Evolutionary conservation across 2,888 invertebrate genomes (phyloP).

Genomic region (Colostygia pectinataria): DNA sequence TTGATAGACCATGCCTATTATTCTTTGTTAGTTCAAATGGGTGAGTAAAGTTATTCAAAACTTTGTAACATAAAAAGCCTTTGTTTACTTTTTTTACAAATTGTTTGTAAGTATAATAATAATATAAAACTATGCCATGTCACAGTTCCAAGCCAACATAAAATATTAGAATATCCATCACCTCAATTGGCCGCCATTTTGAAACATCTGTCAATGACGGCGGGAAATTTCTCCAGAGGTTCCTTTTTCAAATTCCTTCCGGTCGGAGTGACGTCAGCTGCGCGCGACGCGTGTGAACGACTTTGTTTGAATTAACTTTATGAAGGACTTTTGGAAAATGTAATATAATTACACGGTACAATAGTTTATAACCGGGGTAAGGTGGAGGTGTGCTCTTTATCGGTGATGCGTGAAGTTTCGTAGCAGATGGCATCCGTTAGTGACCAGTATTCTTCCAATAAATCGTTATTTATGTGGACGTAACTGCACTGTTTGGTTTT

Average conservation of each 20-base stretch:
- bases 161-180: constrained; percentile 32
- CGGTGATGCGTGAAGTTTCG: constrained; percentile 9
- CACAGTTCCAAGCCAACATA: constrained; percentile 13
- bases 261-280: constrained; percentile 43
- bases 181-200: constrained; percentile 47
- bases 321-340: constrained; percentile 8
- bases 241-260: constrained; percentile 51
- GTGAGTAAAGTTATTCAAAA: too few species aligned
- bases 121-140: constrained; percentile 13
- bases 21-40: too few species aligned
- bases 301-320: constrained; percentile 21
- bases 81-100: too few species aligned
- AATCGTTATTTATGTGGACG: too few species aligned
- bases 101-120: too few species aligned
- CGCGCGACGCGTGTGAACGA: constrained; percentile 22
- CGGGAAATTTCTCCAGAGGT: constrained; percentile 44
- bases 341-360: constrained; percentile 20
- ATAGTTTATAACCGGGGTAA: constrained; percentile 15
- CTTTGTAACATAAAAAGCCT: too few species aligned
- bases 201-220: constrained; percentile 55
- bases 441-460: too few species aligned
- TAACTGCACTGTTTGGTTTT: too few species aligned
- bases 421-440: constrained; percentile 10
- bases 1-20: too few species aligned
- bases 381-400: neutral